Conservation (phyloP, 2,888 invertebrate genomes). For the Ennomos fuscantarius region DNA sequence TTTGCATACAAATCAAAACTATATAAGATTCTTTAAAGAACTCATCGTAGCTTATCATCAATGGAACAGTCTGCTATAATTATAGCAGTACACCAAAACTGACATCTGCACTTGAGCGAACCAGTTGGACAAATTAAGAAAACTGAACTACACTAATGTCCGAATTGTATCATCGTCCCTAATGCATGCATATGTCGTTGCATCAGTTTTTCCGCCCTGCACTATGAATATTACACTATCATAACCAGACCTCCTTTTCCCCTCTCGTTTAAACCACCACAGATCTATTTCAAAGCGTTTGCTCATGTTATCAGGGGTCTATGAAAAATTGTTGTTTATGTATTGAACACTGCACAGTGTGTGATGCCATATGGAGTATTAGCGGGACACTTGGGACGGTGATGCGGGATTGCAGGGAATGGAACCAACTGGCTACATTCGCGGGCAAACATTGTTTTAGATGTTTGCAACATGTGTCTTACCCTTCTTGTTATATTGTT, state of each 20-base stretch:
- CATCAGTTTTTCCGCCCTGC: slow-evolving; percentile 76
- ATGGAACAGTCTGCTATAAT: no score
- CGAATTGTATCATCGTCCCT: slow-evolving; percentile 76
- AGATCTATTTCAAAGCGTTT: slow-evolving; percentile 10
- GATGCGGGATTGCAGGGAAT: slow-evolving; percentile 68
- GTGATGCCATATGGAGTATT: slow-evolving; percentile 83
- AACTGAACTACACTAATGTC: slow-evolving; percentile 56
- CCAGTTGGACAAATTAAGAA: slow-evolving; percentile 77
- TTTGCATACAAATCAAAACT: no score
- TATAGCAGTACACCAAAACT: background rate
- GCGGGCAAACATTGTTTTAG: slow-evolving; percentile 60
- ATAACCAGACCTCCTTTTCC: slow-evolving; percentile 45
- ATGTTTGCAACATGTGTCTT: slow-evolving; percentile 38
- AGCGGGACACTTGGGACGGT: slow-evolving; percentile 79
- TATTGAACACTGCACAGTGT: slow-evolving; percentile 67
- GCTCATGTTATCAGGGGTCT: slow-evolving; percentile 47
- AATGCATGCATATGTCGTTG: slow-evolving; percentile 84
- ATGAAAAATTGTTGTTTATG: slow-evolving; percentile 62
- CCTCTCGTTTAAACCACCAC: slow-evolving; percentile 13
- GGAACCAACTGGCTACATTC: slow-evolving; percentile 79
- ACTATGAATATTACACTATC: slow-evolving; percentile 65
- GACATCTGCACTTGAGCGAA: slow-evolving; percentile 34
- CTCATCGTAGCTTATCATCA: no score
- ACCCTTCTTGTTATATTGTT: slow-evolving; percentile 26
- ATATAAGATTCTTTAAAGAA: no score